Evolutionary conservation across 2,888 invertebrate species (phyloP).

Genomic region (Gymnosoma rotundatum): DNA sequence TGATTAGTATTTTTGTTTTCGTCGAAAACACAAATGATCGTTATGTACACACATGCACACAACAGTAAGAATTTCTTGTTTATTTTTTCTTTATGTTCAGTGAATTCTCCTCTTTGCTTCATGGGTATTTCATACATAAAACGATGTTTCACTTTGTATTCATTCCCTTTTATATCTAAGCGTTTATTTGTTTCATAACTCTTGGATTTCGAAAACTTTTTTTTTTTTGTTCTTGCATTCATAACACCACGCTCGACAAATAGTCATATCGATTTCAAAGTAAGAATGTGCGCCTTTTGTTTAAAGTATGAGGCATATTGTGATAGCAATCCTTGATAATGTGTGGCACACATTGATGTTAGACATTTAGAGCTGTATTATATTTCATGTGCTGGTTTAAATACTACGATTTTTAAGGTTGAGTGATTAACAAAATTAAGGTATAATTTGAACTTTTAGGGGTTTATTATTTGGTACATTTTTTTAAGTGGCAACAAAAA

Average conservation of each 20-base stretch:
- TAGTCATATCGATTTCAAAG: slow-evolving; percentile 68
- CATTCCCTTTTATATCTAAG: neutral
- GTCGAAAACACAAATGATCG: slow-evolving; percentile 49
- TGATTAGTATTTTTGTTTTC: neutral
- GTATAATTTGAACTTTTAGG: neutral
- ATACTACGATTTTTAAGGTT: neutral
- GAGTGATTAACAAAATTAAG: neutral
- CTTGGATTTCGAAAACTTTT: neutral
- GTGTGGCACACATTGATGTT: slow-evolving; percentile 7
- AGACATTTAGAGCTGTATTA: neutral
- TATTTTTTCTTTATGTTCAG: neutral
- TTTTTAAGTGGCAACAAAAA: neutral
- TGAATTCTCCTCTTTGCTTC: slow-evolving; percentile 22
- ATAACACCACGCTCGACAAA: slow-evolving; percentile 60
- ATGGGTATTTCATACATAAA: slow-evolving; percentile 11
- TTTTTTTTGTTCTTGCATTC: slow-evolving; percentile 35
- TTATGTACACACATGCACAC: slow-evolving; percentile 19
- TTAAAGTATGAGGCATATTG: slow-evolving; percentile 14
- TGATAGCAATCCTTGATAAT: slow-evolving; percentile 44
- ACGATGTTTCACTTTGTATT: slow-evolving; percentile 10
- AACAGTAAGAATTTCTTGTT: neutral
- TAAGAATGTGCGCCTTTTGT: slow-evolving; percentile 62
- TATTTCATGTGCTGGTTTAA: neutral
- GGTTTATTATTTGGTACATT: neutral
- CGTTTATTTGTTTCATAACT: slow-evolving; percentile 2